phyloP scores from a whole-genome alignment of 2,113 vertebrate genomes.

The Oostethus manadensis region DNA sequence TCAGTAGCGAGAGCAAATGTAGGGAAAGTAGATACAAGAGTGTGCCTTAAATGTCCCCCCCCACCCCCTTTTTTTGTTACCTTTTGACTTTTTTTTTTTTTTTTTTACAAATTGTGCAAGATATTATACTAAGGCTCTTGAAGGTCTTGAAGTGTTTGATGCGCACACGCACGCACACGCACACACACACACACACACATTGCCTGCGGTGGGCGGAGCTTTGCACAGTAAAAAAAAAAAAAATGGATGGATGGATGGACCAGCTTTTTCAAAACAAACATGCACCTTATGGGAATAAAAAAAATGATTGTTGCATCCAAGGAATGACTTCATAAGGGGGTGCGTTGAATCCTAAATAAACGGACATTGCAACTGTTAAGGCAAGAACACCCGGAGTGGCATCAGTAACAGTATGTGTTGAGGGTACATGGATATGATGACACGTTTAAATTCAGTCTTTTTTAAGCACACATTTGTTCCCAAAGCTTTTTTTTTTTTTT shows the following conservation, averaged over 20 bases:
- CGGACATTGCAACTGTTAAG: slow-evolving; percentile 60
- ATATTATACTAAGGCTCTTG: slow-evolving; percentile 96
- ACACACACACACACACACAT: slow-evolving; percentile 78
- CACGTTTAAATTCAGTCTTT: slow-evolving; percentile 72
- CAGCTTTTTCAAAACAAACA: slow-evolving; percentile 61
- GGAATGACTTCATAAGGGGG: slow-evolving; percentile 38
- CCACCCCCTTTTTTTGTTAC: slow-evolving; percentile 70
- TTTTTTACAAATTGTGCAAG: slow-evolving; percentile 97
- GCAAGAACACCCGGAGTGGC: slow-evolving; percentile 76
- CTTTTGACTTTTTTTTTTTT: slow-evolving; percentile 33
- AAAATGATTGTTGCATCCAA: slow-evolving; percentile 42
- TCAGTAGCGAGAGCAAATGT: slow-evolving; percentile 93
- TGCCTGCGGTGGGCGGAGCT: slow-evolving; percentile 73
- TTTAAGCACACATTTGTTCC: slow-evolving; percentile 53
- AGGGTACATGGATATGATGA: slow-evolving; percentile 72
- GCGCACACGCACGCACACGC: slow-evolving; percentile 76
- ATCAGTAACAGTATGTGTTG: slow-evolving; percentile 70
- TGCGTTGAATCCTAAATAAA: slow-evolving; percentile 27
- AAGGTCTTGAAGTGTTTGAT: slow-evolving; percentile 88
- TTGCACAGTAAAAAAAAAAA: slow-evolving; percentile 52
- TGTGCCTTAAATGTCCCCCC: slow-evolving; percentile 90
- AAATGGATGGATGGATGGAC: slow-evolving; percentile 34
- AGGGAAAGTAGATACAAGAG: slow-evolving; percentile 98
- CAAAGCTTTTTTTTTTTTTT: slow-evolving; percentile 48
- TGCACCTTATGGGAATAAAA: slow-evolving; percentile 62